Evolutionary conservation across 2,797 vertebrate genomes (phyloP), one percentile per base, ranked within the genome.

Genomic region (Argya squamiceps): DNA sequence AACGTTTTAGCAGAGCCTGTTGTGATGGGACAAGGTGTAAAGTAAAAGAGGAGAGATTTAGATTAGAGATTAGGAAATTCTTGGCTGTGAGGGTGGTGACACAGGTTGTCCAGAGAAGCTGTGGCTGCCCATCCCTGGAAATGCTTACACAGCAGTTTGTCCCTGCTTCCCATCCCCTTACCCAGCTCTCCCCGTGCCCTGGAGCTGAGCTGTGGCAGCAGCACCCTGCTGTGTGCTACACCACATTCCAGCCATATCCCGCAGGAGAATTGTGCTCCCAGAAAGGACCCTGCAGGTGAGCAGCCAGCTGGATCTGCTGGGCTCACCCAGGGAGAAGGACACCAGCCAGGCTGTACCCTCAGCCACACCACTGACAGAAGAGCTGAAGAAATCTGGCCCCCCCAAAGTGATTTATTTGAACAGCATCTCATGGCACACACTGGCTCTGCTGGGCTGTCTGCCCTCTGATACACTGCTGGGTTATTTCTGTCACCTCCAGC

Each of bases 401-500:
- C 63, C 68, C 29, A 4, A 69, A 69, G 62, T 18, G 60, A 21
- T 69, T 91, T 53, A 37, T 91, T 92, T 88, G 65, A 80, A 20
- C 12, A 37, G 52, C 68, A 15, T 46, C 55, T 86, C n/a, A 11
- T 30, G 55, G 90, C 67, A 37, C 39, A n/a, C 5, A 0, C 87
- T 55, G 64, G 55, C 44, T 37, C 44, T 6, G 8, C 32, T 32
- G 49, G 47, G 71, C 91, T 58, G 75, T 46, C 91, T 92, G 89
- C 53, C 55, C 74, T 74, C 86, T 84, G 87, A 53, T 67, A 6
- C 29, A 73, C 18, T 26, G 73, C 59, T 2, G 27, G 26, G 88
- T 84, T 96, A 90, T 96, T 97, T 95, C 81, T 80, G 91, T 74
- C 92, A 55, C 3, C 5, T 74, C 73, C 84, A 62, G 22, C n/a